Conservation (phyloP, 2,113 vertebrate species). For the Cebus imitator region DNA sequence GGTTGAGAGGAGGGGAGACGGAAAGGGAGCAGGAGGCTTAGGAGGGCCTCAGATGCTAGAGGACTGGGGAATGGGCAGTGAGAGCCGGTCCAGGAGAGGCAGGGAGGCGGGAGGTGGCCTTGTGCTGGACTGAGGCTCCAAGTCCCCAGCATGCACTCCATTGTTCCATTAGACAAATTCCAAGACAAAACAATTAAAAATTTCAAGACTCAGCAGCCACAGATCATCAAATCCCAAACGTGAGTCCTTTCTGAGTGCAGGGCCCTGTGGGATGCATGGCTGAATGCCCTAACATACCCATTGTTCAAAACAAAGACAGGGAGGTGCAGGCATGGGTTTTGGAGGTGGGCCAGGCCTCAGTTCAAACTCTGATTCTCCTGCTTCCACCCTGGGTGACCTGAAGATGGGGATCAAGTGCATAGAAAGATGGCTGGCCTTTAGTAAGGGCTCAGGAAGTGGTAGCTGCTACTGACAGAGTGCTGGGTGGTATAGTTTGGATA, state of each 20-base stretch:
- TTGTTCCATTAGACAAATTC: not conserved
- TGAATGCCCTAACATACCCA: fast-evolving
- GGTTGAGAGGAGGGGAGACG: not conserved
- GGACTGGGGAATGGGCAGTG: not conserved
- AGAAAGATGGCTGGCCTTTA: fast-evolving
- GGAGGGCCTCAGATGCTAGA: not conserved
- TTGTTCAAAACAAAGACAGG: not conserved
- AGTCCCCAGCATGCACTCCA: too few relatives aligned
- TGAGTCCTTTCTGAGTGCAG: not conserved
- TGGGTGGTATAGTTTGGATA: not conserved
- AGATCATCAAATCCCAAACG: not conserved
- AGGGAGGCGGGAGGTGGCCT: not conserved
- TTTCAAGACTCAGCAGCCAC: not conserved
- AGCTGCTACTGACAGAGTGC: not conserved
- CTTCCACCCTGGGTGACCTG: not conserved
- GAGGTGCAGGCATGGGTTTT: too few relatives aligned
- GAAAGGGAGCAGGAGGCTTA: not conserved
- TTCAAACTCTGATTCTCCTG: not conserved
- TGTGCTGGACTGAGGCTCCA: not conserved
- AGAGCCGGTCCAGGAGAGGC: not conserved
- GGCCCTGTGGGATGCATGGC: not conserved
- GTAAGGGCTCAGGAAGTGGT: not conserved
- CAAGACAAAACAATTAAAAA: not conserved
- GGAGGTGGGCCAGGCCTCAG: not conserved
- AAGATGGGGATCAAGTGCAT: not conserved